phyloP scores from a whole-genome alignment of 2,888 invertebrate genomes.

The Sthenelais limicola region DNA sequence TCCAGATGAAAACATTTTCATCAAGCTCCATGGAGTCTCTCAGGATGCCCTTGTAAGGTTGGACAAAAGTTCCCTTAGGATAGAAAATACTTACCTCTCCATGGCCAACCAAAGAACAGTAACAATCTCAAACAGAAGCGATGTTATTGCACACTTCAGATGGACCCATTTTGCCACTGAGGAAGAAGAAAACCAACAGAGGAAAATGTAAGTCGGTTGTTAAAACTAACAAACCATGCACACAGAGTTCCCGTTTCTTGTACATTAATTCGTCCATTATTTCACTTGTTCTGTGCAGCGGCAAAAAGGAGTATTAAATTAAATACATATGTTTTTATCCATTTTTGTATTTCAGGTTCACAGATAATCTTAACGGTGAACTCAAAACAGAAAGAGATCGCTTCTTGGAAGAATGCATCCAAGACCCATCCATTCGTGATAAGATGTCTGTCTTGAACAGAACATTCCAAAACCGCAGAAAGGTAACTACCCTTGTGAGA shows the following conservation, averaged over 20 bases:
- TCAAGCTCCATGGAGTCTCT: constrained; percentile 68
- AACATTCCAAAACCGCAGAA: constrained; percentile 69
- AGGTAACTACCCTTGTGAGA: too few species aligned
- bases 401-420: constrained; percentile 68
- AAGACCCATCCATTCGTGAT: constrained; percentile 68
- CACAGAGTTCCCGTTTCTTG: neutral
- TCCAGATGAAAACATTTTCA: constrained; percentile 69
- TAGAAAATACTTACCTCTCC: constrained; percentile 71
- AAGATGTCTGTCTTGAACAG: constrained; percentile 69
- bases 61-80: constrained; percentile 70
- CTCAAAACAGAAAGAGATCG: constrained; percentile 66
- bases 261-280: constrained; percentile 19
- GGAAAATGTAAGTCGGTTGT: constrained; percentile 21
- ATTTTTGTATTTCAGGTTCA: constrained; percentile 46
- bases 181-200: constrained; percentile 67
- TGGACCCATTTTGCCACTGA: constrained; percentile 71
- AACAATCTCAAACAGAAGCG: constrained; percentile 68
- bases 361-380: constrained; percentile 58
- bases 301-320: neutral
- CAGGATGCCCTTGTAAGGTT: constrained; percentile 70
- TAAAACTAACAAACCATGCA: too few species aligned
- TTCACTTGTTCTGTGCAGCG: neutral
- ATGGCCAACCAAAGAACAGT: constrained; percentile 71
- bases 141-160: constrained; percentile 70
- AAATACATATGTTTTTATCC: neutral